These are phyloP conservation scores for Panagrolaimus sp. DNA, from an alignment of 1,140 invertebrate species.

Conservation along the genomic window DNA sequence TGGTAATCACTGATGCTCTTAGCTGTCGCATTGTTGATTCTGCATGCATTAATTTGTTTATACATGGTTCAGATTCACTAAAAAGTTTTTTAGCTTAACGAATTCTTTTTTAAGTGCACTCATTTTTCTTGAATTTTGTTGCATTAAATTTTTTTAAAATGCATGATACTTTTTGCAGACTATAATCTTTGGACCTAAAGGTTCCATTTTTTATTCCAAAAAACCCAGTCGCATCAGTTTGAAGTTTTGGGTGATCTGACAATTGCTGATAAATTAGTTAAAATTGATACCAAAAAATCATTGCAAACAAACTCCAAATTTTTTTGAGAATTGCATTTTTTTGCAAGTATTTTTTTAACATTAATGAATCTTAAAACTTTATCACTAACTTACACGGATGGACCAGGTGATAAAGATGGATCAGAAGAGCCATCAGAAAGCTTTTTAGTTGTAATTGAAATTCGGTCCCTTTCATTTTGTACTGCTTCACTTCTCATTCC, in stretches of 20 bases:
- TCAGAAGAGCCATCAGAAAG: neutral
- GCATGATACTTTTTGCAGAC: neutral
- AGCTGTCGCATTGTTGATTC: constrained; percentile 26
- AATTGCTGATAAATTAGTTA: no score
- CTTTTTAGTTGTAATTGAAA: constrained; percentile 67
- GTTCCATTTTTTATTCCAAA: no score
- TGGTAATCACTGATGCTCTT: constrained; percentile 41
- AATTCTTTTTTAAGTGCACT: neutral
- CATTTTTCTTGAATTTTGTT: neutral
- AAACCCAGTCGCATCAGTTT: no score
- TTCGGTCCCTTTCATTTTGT: constrained; percentile 92
- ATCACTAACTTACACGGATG: neutral
- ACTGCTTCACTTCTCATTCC: constrained; percentile 69
- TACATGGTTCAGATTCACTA: constrained; percentile 19
- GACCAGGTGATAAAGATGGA: neutral
- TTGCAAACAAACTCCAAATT: no score
- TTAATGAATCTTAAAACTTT: no score
- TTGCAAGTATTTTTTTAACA: no score
- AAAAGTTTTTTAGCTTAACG: neutral
- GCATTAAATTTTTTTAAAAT: neutral
- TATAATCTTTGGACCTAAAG: no score
- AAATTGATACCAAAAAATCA: no score
- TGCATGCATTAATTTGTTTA: constrained; percentile 30
- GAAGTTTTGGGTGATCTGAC: no score
- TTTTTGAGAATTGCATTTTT: no score